Evolutionary conservation across 1,140 invertebrate genomes (phyloP).

Genomic region (Drosophila carrolli): DNA sequence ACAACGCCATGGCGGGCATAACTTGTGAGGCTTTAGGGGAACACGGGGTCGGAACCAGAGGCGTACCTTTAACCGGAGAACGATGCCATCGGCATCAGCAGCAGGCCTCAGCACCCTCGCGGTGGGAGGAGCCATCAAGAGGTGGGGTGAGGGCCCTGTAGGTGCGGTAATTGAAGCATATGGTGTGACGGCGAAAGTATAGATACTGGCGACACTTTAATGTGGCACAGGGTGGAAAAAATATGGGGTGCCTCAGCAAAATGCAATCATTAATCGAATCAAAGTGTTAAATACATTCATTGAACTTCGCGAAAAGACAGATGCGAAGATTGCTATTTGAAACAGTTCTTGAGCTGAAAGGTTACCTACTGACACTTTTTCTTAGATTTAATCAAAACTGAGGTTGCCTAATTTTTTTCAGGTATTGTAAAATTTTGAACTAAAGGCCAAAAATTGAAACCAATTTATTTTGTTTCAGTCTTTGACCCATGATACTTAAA

Average conservation of each 20-base stretch:
- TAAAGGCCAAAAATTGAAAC: too few relatives aligned
- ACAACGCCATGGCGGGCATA: conserved; percentile 51
- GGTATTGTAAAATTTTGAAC: too few relatives aligned
- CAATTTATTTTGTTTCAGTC: not conserved
- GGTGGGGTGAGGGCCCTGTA: not conserved
- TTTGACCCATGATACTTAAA: not conserved
- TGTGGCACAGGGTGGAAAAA: not conserved
- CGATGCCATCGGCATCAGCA: conserved; percentile 28
- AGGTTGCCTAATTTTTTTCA: too few relatives aligned
- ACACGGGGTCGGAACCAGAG: not conserved
- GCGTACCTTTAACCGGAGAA: conserved; percentile 19
- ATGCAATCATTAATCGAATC: not conserved
- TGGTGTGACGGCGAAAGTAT: conserved; percentile 17
- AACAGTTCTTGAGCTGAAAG: too few relatives aligned
- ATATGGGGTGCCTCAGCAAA: not conserved
- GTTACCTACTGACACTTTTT: too few relatives aligned
- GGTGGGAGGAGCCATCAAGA: conserved; percentile 1
- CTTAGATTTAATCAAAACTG: too few relatives aligned
- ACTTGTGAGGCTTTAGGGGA: conserved; percentile 1
- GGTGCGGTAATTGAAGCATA: conserved; percentile 51
- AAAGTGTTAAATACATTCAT: not conserved
- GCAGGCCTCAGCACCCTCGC: conserved; percentile 15
- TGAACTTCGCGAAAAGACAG: not conserved
- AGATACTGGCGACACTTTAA: conserved; percentile 21
- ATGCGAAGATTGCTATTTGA: too few relatives aligned